Evolutionary conservation across 2,888 invertebrate genomes (phyloP), one percentile per base, ranked within the genome.

Genomic region (Microplitis manilae): DNA sequence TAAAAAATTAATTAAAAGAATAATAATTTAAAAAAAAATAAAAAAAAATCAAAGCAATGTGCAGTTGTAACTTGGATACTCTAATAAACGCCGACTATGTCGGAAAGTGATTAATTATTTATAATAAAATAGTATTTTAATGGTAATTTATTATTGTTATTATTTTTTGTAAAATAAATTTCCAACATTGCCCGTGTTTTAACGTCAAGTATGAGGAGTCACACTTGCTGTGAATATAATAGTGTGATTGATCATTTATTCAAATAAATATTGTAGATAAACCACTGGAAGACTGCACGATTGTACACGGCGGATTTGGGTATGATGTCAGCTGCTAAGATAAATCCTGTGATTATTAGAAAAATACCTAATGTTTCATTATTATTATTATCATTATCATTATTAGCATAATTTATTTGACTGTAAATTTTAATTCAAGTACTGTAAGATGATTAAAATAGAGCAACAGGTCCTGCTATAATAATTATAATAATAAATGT

Each of bases 271-370:
- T 70, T 84, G 86, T 86, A 83, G 86, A 83, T 50, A 82, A 88
- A 88, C 86, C 87, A 87, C 86, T 87, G 86, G 87, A 84, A 86
- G 87, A 83, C 86, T 84, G 87, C 86, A 85, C 85, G 83, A 85
- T 85, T 86, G 86, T 85, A 84, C 85, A 79, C 86, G 84, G 86
- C 87, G 86, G 85, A 86, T 85, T 86, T 88, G 84, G 86, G 84
- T 87, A 86, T 86, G 88, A 87, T 85, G 88, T 87, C 88, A 85
- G 87, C 89, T 88, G 89, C 90, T 91, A 88, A 86, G 86, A 87
- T 87, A 89, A 87, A 88, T 86, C 88, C 88, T 90, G 88, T 87
- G 89, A 88, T 89, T 88, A 89, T 90, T 89, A 89, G 86, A 84
- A 86, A 88, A 73, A 77, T 71, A 77, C 73, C 61, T 70, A 76